These are phyloP conservation scores for Gephyroberyx darwinii DNA, from an alignment of 2,797 vertebrate species.

Conservation along the genomic window DNA sequence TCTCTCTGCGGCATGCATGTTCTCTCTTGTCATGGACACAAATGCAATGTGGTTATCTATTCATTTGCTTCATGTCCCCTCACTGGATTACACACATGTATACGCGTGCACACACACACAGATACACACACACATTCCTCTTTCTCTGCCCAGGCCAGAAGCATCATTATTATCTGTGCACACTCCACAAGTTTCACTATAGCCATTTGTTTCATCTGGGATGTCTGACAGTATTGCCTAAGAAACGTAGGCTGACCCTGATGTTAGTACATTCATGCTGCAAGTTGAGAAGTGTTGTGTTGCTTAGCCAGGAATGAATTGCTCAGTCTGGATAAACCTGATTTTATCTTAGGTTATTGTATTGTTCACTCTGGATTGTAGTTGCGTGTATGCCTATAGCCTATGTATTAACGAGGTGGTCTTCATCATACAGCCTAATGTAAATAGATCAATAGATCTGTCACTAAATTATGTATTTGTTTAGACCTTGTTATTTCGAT, in stretches of 20 bases:
- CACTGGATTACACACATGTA: conserved; percentile 1
- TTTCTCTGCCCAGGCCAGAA: conserved; percentile 1
- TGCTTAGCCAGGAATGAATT: background rate
- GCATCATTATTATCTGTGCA: background rate
- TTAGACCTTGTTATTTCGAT: background rate
- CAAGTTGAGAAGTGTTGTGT: background rate
- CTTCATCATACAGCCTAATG: background rate
- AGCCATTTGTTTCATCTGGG: background rate
- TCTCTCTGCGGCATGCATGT: background rate
- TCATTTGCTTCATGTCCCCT: background rate
- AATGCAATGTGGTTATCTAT: conserved; percentile 5
- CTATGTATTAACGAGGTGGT: background rate
- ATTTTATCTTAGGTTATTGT: background rate
- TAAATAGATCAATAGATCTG: background rate
- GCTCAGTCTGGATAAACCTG: background rate
- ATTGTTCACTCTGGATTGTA: too few species aligned
- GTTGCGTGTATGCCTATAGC: background rate
- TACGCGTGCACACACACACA: background rate
- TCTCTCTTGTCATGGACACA: background rate
- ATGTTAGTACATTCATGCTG: background rate
- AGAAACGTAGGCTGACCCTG: background rate
- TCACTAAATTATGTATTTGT: background rate
- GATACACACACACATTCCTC: background rate
- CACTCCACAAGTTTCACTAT: background rate
- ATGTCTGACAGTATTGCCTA: background rate